These are phyloP conservation scores for Lasiurus cinereus DNA, from an alignment of 2,113 vertebrate species.

Conservation along the genomic window DNA sequence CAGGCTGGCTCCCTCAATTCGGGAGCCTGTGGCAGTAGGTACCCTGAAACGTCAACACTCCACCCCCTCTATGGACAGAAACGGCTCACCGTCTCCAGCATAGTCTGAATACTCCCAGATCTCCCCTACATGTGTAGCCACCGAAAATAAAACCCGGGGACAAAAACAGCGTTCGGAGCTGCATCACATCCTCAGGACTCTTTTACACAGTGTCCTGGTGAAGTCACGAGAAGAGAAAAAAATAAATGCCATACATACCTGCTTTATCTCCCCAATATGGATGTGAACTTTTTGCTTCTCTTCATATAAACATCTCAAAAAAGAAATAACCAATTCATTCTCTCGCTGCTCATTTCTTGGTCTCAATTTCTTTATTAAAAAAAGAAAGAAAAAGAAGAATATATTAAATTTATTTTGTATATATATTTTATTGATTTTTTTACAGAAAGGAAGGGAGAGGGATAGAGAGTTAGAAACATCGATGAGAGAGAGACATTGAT, in stretches of 20 bases:
- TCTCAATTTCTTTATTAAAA: conserved; percentile 90
- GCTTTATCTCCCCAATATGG: conserved; percentile 91
- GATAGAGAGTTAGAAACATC: too few species aligned
- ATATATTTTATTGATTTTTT: too few species aligned
- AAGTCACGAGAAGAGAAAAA: not conserved
- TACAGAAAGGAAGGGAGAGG: too few species aligned
- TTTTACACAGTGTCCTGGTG: fast-evolving
- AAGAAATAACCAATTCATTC: conserved; percentile 94
- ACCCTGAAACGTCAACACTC: not conserved
- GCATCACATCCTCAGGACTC: not conserved
- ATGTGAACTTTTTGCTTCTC: conserved; percentile 93
- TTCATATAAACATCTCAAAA: conserved; percentile 94
- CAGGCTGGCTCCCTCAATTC: not conserved
- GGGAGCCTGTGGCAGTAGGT: fast-evolving
- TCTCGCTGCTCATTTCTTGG: conserved; percentile 95
- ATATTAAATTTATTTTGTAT: conserved; percentile 48
- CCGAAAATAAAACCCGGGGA: not conserved
- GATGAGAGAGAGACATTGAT: too few species aligned
- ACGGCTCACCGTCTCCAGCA: not conserved
- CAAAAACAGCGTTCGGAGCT: not conserved
- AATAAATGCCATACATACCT: conserved; percentile 84
- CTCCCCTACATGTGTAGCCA: not conserved
- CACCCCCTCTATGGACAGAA: fast-evolving
- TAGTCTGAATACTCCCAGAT: not conserved
- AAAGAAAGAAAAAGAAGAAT: conserved; percentile 21